Conservation (phyloP, 2,797 vertebrate species). For the Lacerta bilineata region DNA sequence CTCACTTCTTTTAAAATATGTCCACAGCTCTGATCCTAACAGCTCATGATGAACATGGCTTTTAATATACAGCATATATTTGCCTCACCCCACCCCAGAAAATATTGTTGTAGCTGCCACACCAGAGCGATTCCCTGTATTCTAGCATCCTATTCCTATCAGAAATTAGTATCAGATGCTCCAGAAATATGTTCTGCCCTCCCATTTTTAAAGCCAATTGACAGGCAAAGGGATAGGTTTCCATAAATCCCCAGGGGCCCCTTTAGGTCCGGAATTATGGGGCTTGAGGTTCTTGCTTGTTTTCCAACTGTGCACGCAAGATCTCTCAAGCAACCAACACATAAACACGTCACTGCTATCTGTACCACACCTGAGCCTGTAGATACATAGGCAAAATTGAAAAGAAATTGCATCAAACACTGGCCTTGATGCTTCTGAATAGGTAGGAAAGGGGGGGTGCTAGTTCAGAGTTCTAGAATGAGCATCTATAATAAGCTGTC, state of each 20-base stretch:
- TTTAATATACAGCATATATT: neutral
- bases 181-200: neutral
- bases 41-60: neutral
- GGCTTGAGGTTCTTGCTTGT: accelerated
- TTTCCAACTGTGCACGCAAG: neutral
- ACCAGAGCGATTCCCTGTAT: neutral
- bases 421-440: neutral
- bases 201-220: neutral
- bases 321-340: neutral
- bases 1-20: neutral
- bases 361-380: constrained; percentile 1
- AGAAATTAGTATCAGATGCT: neutral
- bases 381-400: neutral
- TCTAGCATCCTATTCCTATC: neutral
- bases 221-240: neutral
- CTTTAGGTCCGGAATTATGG: neutral
- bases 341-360: constrained; percentile 17
- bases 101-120: neutral
- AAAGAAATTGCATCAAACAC: neutral
- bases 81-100: neutral
- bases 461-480: neutral
- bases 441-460: too few relatives aligned
- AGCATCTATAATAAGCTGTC: neutral
- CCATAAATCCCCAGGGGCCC: neutral
- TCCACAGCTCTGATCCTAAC: neutral